Evolutionary conservation across 2,797 vertebrate species (phyloP), one percentile per base, ranked within the genome.

Genomic region (Myripristis jacobus): DNA sequence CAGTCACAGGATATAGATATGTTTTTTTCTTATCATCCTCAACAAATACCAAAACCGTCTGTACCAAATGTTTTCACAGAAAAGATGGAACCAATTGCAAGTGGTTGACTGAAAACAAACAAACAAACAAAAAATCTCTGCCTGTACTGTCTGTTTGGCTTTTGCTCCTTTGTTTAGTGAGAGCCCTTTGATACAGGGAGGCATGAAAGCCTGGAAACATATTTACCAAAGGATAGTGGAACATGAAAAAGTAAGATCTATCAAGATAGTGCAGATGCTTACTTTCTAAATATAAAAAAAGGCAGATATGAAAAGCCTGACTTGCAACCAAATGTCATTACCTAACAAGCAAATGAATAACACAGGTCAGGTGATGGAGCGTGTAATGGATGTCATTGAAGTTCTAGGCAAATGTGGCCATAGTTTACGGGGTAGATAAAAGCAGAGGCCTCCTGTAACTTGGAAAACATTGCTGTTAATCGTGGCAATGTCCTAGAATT

Each of bases 371-470:
- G 62, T 77, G 21, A 58, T 80, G 54, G 52, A 82, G 56, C 12
- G 43, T 16, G 18, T 44, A 60, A 41, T 80, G 24, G 57, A 80
- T 9, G 63, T 83, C 2, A 47, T 80, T 6, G 83, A 85, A 78
- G 57, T 83, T 5, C 74, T 78, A 2, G 66, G 56, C n/a, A 89
- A 83, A 70, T 76, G 77, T 75, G 79, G 57, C 3, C 62, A 76
- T 56, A 63, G 31, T 18, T 18, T 77, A 71, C 34, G 67, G 79
- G 25, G 66, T 59, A 19, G 53, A 73, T 62, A 70, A 68, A 55
- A n/a, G 24, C 15, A 9, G 70, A 73, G 34, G 54, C 34, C 9
- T 34, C 6, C 24, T 52, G 18, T 18, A 44, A 16, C 43, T 44
- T 44, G 6, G 25, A 52, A 19, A 72, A 65, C 34, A 59, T 12